phyloP scores from a whole-genome alignment of 2,113 vertebrate genomes.

The Pungitius pungitius region DNA sequence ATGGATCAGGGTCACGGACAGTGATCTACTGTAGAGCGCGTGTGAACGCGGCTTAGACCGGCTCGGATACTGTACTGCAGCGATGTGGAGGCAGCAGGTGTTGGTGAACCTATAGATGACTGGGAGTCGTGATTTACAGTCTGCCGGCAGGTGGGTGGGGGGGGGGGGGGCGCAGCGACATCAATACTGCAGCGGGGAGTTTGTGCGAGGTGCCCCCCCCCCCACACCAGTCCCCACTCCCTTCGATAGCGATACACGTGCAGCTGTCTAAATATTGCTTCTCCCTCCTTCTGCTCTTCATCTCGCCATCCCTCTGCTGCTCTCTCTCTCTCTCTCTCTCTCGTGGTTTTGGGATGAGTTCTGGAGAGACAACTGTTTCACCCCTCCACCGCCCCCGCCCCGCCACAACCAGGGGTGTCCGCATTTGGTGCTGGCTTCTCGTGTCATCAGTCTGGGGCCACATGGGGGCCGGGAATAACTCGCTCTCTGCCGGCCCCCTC shows the following conservation, averaged over 20 bases:
- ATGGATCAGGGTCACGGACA: slow-evolving; percentile 11
- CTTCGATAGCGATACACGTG: slow-evolving; percentile 72
- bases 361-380: slow-evolving; percentile 57
- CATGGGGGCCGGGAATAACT: slow-evolving; percentile 55
- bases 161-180: slow-evolving; percentile 51
- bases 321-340: slow-evolving; percentile 45
- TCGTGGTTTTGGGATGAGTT: slow-evolving; percentile 26
- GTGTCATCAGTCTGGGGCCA: slow-evolving; percentile 19
- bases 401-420: slow-evolving; percentile 52
- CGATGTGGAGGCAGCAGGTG: slow-evolving; percentile 51
- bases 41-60: slow-evolving; percentile 33
- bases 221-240: background rate
- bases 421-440: slow-evolving; percentile 60
- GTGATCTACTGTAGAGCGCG: slow-evolving; percentile 23
- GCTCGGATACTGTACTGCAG: slow-evolving; percentile 36
- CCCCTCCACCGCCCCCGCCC: too few relatives aligned
- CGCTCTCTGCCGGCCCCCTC: slow-evolving; percentile 36
- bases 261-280: slow-evolving; percentile 85
- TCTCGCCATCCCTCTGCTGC: slow-evolving; percentile 40
- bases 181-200: slow-evolving; percentile 64
- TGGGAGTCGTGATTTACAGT: slow-evolving; percentile 57
- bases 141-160: slow-evolving; percentile 50
- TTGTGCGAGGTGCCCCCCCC: slow-evolving; percentile 66
- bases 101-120: slow-evolving; percentile 62
- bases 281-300: slow-evolving; percentile 61